phyloP scores from a whole-genome alignment of 2,797 vertebrate genomes.

The Tachyglossus aculeatus region DNA sequence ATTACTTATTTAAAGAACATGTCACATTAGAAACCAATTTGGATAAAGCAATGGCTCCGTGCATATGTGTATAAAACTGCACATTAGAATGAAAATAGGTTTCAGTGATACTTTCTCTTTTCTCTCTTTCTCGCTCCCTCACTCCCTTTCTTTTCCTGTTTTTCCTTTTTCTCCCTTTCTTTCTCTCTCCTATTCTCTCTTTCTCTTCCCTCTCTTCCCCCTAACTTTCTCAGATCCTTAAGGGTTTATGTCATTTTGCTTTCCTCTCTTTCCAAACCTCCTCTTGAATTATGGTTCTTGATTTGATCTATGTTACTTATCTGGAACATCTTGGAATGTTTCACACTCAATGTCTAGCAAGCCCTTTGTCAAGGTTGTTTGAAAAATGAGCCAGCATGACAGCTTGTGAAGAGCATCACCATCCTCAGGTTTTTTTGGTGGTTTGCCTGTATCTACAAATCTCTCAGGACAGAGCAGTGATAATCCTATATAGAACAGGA shows the following conservation, averaged over 20 bases:
- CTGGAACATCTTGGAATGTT: too few species aligned
- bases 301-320: too few species aligned
- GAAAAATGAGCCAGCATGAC: too few species aligned
- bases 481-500: too few species aligned
- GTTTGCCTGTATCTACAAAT: too few species aligned
- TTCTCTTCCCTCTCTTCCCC: neutral
- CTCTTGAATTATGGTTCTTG: too few species aligned
- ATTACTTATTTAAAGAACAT: conserved; percentile 30
- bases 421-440: too few species aligned
- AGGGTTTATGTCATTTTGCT: neutral
- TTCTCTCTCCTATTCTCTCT: fast-evolving
- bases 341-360: too few species aligned
- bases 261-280: too few species aligned
- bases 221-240: neutral
- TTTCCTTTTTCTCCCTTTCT: neutral
- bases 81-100: neutral
- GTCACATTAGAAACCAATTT: conserved; percentile 23
- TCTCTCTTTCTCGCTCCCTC: neutral
- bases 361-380: too few species aligned
- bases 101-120: neutral
- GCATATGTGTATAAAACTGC: neutral
- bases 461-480: too few species aligned
- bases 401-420: too few species aligned
- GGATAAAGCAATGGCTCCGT: neutral
- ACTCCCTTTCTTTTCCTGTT: neutral